These are phyloP conservation scores for Phoebastria nigripes DNA, from an alignment of 2,797 vertebrate species.

Conservation along the genomic window DNA sequence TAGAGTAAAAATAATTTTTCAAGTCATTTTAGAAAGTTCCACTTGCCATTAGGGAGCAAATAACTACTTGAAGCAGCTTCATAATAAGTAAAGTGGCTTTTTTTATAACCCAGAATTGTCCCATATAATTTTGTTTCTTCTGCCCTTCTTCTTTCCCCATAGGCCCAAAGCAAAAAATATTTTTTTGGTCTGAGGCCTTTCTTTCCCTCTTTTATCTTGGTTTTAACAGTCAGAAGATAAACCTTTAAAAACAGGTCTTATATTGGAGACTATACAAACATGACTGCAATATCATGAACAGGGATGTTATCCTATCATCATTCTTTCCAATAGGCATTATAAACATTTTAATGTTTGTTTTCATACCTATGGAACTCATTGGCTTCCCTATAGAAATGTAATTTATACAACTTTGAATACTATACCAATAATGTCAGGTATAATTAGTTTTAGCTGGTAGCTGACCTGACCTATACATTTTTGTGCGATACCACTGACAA, in stretches of 20 bases:
- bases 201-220: background rate
- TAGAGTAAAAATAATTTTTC: background rate
- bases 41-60: background rate
- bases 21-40: background rate
- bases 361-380: background rate
- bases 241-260: background rate
- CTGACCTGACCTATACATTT: background rate
- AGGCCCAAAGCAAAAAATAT: background rate
- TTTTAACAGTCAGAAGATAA: background rate
- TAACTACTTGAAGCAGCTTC: background rate
- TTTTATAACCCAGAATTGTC: background rate
- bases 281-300: background rate
- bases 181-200: background rate
- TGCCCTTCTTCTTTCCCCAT: background rate
- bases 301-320: background rate
- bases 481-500: background rate
- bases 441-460: background rate
- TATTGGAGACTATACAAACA: background rate
- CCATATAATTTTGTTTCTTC: background rate
- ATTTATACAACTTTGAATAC: background rate
- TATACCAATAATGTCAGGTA: background rate
- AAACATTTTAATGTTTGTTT: slow-evolving; percentile 1
- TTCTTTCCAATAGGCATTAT: background rate
- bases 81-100: background rate
- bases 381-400: background rate